phyloP scores from a whole-genome alignment of 2,113 vertebrate genomes.

The Galeopterus variegatus region DNA sequence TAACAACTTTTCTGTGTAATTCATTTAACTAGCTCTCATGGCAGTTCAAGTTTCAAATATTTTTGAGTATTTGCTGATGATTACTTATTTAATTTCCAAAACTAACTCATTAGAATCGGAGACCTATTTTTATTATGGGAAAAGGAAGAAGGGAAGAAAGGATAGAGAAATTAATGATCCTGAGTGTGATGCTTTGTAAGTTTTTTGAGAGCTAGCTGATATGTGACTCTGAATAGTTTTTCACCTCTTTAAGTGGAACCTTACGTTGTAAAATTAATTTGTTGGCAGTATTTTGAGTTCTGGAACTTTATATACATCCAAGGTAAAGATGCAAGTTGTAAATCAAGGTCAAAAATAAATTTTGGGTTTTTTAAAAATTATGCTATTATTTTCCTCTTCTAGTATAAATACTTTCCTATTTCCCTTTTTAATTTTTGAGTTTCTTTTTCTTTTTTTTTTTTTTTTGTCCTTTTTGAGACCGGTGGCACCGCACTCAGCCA shows the following conservation, averaged over 20 bases:
- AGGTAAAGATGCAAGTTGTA: background rate
- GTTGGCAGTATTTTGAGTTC: background rate
- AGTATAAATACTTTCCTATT: background rate
- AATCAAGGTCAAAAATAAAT: background rate
- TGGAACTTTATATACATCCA: background rate
- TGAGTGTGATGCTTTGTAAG: background rate
- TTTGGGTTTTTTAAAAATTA: background rate
- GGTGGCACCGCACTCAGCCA: no score
- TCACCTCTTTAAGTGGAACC: background rate
- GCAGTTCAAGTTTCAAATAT: constrained; percentile 14
- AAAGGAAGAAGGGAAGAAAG: constrained; percentile 6
- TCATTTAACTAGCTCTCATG: constrained; percentile 9
- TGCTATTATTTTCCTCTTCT: background rate
- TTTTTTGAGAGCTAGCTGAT: background rate
- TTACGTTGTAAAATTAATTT: background rate
- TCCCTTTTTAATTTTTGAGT: background rate
- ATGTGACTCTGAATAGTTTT: background rate
- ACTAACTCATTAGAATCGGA: background rate
- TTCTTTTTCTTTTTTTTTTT: no score
- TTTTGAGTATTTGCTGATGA: constrained; percentile 23
- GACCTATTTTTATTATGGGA: background rate
- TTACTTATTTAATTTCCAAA: background rate
- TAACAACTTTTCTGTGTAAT: background rate
- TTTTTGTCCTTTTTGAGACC: no score
- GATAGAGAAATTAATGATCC: background rate